Evolutionary conservation across 2,113 vertebrate genomes (phyloP).

Genomic region (Cheirogaleus medius): DNA sequence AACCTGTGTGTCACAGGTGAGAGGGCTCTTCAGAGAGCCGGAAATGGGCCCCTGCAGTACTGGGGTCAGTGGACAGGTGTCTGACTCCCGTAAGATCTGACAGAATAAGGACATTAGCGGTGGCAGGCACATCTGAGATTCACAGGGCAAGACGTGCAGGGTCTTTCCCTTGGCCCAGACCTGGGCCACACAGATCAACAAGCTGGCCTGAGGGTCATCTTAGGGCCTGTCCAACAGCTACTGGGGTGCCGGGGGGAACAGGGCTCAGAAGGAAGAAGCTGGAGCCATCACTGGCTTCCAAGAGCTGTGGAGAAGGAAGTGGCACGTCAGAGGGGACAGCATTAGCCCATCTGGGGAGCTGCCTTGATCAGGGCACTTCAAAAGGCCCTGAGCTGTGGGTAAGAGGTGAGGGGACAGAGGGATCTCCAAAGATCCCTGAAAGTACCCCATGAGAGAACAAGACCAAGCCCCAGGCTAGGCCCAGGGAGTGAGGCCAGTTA

Average conservation of each 20-base stretch:
- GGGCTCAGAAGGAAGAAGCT: not conserved
- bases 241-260: too few relatives aligned
- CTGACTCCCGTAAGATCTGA: not conserved
- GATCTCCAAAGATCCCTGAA: not conserved
- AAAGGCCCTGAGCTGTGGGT: not conserved
- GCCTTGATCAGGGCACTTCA: not conserved
- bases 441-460: not conserved
- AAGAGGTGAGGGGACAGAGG: not conserved
- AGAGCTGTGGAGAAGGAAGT: not conserved
- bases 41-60: not conserved
- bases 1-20: accelerated
- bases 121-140: accelerated
- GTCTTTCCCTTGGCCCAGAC: not conserved
- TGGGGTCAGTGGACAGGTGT: not conserved
- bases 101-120: not conserved
- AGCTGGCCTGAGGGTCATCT: not conserved
- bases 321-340: not conserved
- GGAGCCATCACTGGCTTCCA: not conserved
- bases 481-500: not conserved
- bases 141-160: not conserved
- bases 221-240: not conserved
- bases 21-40: not conserved
- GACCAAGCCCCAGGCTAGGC: not conserved
- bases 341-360: not conserved
- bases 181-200: not conserved